Evolutionary conservation across 2,113 vertebrate species (phyloP).

Genomic region (Dasyurus viverrinus): DNA sequence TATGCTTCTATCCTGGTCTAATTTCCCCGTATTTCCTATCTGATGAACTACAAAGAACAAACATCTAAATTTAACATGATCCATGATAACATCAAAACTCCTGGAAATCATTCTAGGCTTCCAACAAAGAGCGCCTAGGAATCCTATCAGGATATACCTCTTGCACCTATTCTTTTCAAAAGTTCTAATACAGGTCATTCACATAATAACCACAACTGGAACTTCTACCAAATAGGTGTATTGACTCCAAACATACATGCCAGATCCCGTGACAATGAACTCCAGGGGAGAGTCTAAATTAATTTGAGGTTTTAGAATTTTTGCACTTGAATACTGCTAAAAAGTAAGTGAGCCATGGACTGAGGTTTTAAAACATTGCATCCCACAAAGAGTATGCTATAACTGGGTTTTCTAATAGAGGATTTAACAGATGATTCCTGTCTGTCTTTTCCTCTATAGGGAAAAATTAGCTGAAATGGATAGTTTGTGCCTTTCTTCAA

Average conservation of each 20-base stretch:
- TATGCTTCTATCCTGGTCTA: background rate
- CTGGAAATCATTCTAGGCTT: background rate
- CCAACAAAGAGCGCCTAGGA: background rate
- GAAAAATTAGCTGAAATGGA: background rate
- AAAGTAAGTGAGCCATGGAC: background rate
- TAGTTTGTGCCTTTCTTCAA: too few relatives aligned
- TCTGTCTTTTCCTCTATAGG: background rate
- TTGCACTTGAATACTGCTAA: background rate
- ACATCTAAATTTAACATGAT: background rate
- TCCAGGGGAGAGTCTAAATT: background rate
- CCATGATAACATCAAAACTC: background rate
- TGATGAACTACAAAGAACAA: background rate
- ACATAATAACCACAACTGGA: background rate
- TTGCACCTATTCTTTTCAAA: background rate
- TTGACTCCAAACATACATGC: background rate
- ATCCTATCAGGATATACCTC: background rate
- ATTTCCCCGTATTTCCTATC: background rate
- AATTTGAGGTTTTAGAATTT: background rate
- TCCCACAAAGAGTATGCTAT: background rate
- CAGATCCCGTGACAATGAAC: background rate
- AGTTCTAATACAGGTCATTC: background rate
- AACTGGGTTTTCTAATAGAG: background rate
- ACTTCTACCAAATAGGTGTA: background rate
- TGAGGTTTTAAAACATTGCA: background rate
- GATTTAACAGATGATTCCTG: background rate